Percentiles rank a stretch among this genome's conserved stretches.
Evolutionary conservation across 2,888 invertebrate species (phyloP).

Genomic region (Xylophagus ater): DNA sequence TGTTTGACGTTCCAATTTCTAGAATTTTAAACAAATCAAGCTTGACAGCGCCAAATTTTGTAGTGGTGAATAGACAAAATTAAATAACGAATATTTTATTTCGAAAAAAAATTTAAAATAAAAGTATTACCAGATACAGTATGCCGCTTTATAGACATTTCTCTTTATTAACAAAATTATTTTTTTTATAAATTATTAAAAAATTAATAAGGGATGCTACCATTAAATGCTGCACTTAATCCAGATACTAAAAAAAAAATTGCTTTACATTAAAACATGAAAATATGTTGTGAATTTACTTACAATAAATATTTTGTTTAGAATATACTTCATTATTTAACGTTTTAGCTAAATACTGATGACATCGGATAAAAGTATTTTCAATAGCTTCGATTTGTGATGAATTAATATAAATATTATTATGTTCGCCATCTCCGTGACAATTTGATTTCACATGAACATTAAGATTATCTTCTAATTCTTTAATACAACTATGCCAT

Average conservation of each 20-base stretch:
- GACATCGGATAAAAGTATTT: slow-evolving; percentile 33
- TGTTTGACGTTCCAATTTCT: too few relatives aligned
- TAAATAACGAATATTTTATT: too few relatives aligned
- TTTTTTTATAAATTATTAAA: too few relatives aligned
- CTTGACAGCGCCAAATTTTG: too few relatives aligned
- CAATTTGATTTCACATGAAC: slow-evolving; percentile 18
- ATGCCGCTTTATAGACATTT: too few relatives aligned
- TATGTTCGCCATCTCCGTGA: slow-evolving; percentile 12
- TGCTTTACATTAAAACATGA: neutral
- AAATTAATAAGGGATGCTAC: slow-evolving; percentile 31
- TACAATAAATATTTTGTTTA: slow-evolving; percentile 26
- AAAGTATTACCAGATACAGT: too few relatives aligned
- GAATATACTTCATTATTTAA: slow-evolving; percentile 30
- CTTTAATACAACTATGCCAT: slow-evolving; percentile 28
- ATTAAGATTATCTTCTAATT: slow-evolving; percentile 20
- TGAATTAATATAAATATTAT: slow-evolving; percentile 22
- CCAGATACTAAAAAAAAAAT: slow-evolving; percentile 26
- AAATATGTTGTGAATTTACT: slow-evolving; percentile 15
- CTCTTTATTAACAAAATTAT: too few relatives aligned
- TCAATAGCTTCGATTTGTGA: slow-evolving; percentile 33
- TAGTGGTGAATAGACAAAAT: too few relatives aligned
- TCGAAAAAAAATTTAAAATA: too few relatives aligned
- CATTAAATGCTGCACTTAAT: slow-evolving; percentile 29
- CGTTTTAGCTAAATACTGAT: slow-evolving; percentile 30
- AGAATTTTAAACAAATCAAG: too few relatives aligned